Base-by-base conservation (phyloP, 1,140 invertebrate genomes). In the Lanistes nyassanus region DNA sequence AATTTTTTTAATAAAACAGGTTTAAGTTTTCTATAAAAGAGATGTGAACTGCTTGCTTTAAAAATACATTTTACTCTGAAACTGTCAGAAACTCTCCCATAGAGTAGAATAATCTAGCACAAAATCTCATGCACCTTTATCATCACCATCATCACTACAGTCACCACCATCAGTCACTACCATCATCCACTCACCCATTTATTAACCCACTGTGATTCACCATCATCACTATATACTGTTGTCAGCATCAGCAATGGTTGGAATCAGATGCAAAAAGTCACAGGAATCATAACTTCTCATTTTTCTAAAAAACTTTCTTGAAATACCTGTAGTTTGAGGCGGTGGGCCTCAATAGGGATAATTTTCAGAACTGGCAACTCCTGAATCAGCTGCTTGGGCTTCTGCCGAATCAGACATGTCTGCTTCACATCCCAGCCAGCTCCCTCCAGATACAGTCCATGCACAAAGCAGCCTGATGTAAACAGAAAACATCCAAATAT, bases 271-370 rank as follows among this genome's bases (percentile, higher is more conserved):
- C n/a, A n/a, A n/a, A n/a, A n/a, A n/a, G n/a, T n/a, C n/a, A n/a
- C n/a, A n/a, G n/a, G n/a, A n/a, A n/a, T n/a, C n/a, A n/a, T 55
- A 56, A 71, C 29, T 26, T 26, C 53, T 0, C 23, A 58, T 34
- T 36, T 56, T 60, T 60, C 31, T 73, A 60, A 37, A 56, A 47
- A 26, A 23, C 16, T 47, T 36, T 70, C 42, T 47, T 47, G 0
- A 86, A 85, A 84, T 89, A 94, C 94, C 91, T 95, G 93, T 76
- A 96, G 89, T 86, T 96, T 96, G 4, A 96, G 90, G 84, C 93
- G 92, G 84, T 95, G 93, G 34, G 92, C 89, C 89, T 97, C 95
- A n/a, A 95, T 94, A 1, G 96, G 96, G 82, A 95, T 93, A 51
- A 97, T 92, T 76, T 92, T 93, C 76, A 97, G 90, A 55, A 97